Conservation (phyloP, 2,797 vertebrate genomes). For the Myiothlypis coronata region DNA sequence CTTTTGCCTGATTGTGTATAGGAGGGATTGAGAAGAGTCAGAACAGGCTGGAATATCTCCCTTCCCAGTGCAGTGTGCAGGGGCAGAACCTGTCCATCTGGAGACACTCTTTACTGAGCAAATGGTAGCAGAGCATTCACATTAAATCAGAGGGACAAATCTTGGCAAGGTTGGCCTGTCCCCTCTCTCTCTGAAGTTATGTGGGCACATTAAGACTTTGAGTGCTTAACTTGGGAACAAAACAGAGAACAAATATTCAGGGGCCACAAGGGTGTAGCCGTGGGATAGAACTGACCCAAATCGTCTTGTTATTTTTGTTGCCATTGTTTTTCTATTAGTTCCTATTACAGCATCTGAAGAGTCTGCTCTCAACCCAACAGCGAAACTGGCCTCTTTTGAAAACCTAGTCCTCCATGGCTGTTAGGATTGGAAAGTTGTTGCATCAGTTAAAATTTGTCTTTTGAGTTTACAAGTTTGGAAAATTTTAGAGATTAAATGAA, state of each 20-base stretch:
- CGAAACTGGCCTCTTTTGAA: neutral
- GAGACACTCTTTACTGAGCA: neutral
- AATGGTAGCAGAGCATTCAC: neutral
- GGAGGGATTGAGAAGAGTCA: neutral
- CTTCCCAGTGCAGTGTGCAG: neutral
- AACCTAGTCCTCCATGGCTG: neutral
- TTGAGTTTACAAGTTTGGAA: neutral
- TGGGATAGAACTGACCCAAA: neutral
- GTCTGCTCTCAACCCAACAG: neutral
- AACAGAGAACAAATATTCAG: neutral
- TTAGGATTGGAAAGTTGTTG: neutral
- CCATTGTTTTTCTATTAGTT: constrained; percentile 22
- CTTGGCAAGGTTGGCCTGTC: neutral
- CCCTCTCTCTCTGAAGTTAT: neutral
- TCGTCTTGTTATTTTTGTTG: neutral
- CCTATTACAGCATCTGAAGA: neutral
- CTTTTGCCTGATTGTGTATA: neutral
- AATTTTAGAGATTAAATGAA: neutral
- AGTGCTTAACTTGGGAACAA: neutral
- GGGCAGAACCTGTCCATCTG: neutral
- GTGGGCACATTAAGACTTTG: neutral
- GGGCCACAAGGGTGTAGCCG: neutral
- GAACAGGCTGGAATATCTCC: neutral
- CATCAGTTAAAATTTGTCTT: neutral
- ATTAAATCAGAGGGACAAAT: neutral